Evolutionary conservation across 2,797 vertebrate genomes (phyloP).

Genomic region (Melanotaenia pygmaea): DNA sequence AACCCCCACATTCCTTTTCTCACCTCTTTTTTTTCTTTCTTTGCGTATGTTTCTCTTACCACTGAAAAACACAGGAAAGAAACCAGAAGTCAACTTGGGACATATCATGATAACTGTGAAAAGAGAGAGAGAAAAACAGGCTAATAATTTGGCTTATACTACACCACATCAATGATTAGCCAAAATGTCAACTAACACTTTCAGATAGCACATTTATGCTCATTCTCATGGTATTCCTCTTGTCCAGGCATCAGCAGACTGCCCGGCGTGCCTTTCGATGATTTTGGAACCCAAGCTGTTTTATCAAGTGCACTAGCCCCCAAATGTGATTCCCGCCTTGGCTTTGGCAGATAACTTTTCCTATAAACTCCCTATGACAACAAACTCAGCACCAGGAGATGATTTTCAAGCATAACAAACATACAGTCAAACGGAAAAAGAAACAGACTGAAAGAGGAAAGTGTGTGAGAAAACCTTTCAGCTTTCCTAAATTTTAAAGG

Average conservation of each 20-base stretch:
- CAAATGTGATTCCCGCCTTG: constrained; percentile 53
- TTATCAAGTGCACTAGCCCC: constrained; percentile 50
- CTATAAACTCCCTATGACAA: constrained; percentile 45
- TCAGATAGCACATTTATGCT: constrained; percentile 59
- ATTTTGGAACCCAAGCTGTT: constrained; percentile 66
- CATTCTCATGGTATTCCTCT: constrained; percentile 49
- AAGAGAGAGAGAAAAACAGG: constrained; percentile 20
- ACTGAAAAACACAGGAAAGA: constrained; percentile 27
- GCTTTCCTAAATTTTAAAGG: neutral
- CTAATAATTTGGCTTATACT: constrained; percentile 49
- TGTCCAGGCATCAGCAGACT: constrained; percentile 40
- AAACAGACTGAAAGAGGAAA: constrained; percentile 25
- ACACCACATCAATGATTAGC: constrained; percentile 38
- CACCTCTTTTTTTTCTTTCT: constrained; percentile 4
- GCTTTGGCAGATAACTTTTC: constrained; percentile 55
- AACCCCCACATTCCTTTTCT: neutral
- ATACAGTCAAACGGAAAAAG: constrained; percentile 23
- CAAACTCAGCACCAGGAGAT: constrained; percentile 33
- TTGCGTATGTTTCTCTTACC: constrained; percentile 20
- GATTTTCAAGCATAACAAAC: constrained; percentile 51
- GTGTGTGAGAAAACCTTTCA: constrained; percentile 15
- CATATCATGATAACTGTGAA: constrained; percentile 47
- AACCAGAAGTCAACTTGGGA: constrained; percentile 39
- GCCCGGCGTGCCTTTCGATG: constrained; percentile 42
- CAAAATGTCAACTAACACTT: constrained; percentile 52